phyloP scores from a whole-genome alignment of 1,140 invertebrate genomes.

The Hycleus cichorii region DNA sequence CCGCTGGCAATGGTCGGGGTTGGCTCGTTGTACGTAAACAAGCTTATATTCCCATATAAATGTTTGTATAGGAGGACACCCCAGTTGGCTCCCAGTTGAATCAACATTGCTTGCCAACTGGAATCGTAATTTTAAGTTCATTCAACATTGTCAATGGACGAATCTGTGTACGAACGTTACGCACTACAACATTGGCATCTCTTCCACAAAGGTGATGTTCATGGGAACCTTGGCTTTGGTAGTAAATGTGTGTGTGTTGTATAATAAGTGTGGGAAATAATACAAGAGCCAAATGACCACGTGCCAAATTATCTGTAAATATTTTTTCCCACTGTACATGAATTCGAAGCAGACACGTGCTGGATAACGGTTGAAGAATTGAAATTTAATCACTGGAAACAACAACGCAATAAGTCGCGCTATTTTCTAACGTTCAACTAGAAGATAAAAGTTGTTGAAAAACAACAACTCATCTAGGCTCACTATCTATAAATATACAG shows the following conservation, averaged over 20 bases:
- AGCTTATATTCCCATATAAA: neutral
- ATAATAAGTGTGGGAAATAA: too few relatives aligned
- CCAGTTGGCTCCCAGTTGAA: constrained; percentile 5
- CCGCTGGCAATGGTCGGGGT: constrained; percentile 3
- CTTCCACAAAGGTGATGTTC: neutral
- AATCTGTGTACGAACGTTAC: neutral
- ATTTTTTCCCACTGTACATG: neutral
- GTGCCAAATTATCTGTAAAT: neutral
- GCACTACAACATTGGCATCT: constrained; percentile 3
- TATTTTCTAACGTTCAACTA: too few relatives aligned
- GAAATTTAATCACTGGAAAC: too few relatives aligned
- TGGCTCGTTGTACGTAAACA: constrained; percentile 11
- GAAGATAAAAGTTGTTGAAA: too few relatives aligned
- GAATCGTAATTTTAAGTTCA: constrained; percentile 2
- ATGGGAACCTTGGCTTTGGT: neutral
- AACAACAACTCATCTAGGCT: too few relatives aligned
- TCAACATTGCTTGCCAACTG: constrained; percentile 11
- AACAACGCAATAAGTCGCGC: too few relatives aligned
- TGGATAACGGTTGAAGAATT: neutral
- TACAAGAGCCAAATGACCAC: neutral
- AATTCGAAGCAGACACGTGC: neutral
- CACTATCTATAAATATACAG: too few relatives aligned
- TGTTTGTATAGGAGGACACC: constrained; percentile 5
- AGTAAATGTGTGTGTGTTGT: neutral
- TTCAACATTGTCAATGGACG: neutral